Evolutionary conservation across 2,888 invertebrate species (phyloP), one percentile per base, ranked within the genome.

Genomic region (Pandemis corylana): DNA sequence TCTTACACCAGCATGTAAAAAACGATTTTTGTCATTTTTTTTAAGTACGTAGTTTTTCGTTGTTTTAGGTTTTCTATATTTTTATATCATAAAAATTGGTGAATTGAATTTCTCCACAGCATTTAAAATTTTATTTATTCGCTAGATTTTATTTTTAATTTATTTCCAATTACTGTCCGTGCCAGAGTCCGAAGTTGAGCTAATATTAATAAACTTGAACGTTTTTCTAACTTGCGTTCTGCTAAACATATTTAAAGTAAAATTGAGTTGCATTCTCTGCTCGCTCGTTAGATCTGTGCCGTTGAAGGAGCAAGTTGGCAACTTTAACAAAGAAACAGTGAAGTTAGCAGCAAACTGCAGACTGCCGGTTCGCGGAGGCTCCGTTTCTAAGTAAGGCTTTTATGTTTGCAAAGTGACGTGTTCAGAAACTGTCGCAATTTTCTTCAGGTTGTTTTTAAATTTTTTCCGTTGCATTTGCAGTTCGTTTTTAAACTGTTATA

Each of bases 291-390:
- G 12, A 51, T 51, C 13, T 51, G 13, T 51, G 51, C 13, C n/a
- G 13, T 2, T n/a, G n/a, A 53, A 53, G 15, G 15, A 53, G 53
- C 53, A 6, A n/a, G 13, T 53, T 53, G 13, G 53, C 53, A 53
- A 53, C 53, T 53, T 15, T 7, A 53, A 53, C 53, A 53, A 53
- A 53, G 53, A n/a, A 53, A 53, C 28, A 5, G 46, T 5, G 15
- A 53, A 53, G n/a, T 53, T 53, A 46, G 46, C 15, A 53, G 53
- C 53, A n/a, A 53, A n/a, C 53, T 53, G n/a, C 53, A n/a, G 15
- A 7, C 13, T n/a, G n/a, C 53, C n/a, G 53, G 53, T n/a, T n/a
- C 53, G 7, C 4, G 4, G 51, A 51, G 51, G n/a, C 5, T 15
- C 15, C 15, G 53, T 5, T 15, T n/a, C 7, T 2, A 53, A 53